Base-by-base conservation (phyloP, 2,888 invertebrate genomes). In the Listrodromus nycthemerus region DNA sequence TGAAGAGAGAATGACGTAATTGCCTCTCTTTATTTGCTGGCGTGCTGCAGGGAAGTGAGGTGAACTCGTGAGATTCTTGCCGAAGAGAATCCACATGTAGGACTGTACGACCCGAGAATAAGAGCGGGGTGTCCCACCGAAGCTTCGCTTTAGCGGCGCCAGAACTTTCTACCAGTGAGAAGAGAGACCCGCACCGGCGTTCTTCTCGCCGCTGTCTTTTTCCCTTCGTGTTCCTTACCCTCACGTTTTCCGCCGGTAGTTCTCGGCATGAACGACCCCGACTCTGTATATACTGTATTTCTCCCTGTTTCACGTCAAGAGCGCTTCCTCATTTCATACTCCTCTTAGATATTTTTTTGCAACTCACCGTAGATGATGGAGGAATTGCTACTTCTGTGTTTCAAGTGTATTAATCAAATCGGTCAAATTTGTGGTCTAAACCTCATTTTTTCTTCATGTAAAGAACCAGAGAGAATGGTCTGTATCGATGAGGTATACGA, bases 1-100 rank as follows among this genome's bases (percentile, higher is more conserved):
- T 70, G 80, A 74, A 79, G 69, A 77, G 79, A 79, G 77, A 73
- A 82, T 82, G 84, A 85, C 79, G 79, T 82, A 84, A 84, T 82
- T 82, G 84, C 73, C 75, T 79, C 76, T 82, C 71, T 75, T 84
- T 85, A 84, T 76, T 85, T 83, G 63, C 78, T 71, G 70, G 67
- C 33, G 71, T 45, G 77, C 80, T 33, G 21, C 58, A 45, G 73
- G 70, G 24, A 10, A 21, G 30, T 55, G 21, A 16, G 33, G 41
- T 7, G 71, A 24, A 41, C 65, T 19, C 41, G 70, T 27, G 58
- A 45, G 50, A 55, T 10, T 55, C 66, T 50, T 52, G 63, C 33
- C 66, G 16, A 48, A 24, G 30, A 55, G 33, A 30, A 41, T 45
- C 41, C 70, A 6, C 45, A 45, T 50, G 61, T 77, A 76, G 33